phyloP scores from a whole-genome alignment of 2,113 vertebrate genomes.

The Upupa epops region DNA sequence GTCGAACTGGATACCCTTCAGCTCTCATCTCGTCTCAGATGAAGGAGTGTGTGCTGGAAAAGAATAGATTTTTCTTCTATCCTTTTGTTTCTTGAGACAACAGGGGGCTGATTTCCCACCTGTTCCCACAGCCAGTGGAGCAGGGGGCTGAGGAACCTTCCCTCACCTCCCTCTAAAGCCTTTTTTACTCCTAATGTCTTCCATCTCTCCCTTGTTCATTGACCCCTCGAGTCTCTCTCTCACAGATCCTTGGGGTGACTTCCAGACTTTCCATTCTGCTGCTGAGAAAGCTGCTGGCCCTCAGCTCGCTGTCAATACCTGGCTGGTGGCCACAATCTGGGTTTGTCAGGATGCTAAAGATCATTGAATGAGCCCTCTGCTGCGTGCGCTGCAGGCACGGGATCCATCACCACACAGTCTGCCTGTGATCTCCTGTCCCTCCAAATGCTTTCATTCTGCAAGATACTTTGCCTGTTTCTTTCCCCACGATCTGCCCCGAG shows the following conservation, averaged over 20 bases:
- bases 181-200: not conserved
- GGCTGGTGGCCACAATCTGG: not conserved
- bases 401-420: not conserved
- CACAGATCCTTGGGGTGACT: fast-evolving
- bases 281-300: not conserved
- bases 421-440: fast-evolving
- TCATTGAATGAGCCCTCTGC: not conserved
- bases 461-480: not conserved
- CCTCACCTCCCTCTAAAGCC: fast-evolving
- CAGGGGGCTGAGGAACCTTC: not conserved
- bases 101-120: not conserved
- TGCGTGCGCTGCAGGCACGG: fast-evolving
- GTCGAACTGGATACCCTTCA: not conserved
- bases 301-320: not conserved
- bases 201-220: not conserved
- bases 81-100: not conserved
- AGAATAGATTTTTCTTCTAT: fast-evolving
- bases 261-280: not conserved
- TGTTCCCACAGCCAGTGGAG: not conserved
- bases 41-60: not conserved
- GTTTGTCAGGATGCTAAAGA: not conserved
- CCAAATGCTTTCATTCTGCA: not conserved
- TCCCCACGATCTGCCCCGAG: not conserved
- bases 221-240: not conserved
- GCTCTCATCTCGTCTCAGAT: not conserved